These are phyloP conservation scores for Drosophila malerkotliana DNA, from an alignment of 1,140 invertebrate species.

Conservation along the genomic window DNA sequence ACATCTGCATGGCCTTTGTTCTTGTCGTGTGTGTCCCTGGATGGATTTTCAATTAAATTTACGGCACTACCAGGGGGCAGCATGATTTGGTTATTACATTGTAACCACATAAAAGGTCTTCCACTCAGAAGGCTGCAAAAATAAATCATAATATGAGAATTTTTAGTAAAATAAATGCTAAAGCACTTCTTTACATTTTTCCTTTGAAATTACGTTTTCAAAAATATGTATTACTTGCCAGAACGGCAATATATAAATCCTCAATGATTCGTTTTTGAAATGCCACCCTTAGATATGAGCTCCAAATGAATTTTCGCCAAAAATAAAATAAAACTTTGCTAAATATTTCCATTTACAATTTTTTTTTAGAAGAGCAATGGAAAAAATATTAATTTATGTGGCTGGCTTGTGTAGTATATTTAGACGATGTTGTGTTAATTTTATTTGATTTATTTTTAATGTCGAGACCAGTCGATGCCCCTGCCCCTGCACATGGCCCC, in stretches of 20 bases:
- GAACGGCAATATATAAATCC: background rate
- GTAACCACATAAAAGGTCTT: background rate
- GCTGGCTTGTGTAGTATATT: conserved; percentile 44
- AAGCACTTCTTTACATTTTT: no score
- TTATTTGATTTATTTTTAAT: conserved; percentile 81
- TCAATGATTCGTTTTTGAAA: conserved; percentile 3
- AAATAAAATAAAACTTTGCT: conserved; percentile 16
- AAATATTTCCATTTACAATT: conserved; percentile 42
- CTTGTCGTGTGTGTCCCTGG: conserved; percentile 40
- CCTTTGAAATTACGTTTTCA: background rate
- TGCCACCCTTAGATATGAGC: conserved; percentile 7
- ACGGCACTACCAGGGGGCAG: conserved; percentile 14
- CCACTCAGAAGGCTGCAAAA: background rate
- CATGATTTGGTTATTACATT: conserved; percentile 21
- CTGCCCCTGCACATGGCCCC: background rate
- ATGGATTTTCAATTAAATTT: conserved; percentile 49
- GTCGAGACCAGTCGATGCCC: conserved; percentile 39
- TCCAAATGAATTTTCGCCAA: background rate
- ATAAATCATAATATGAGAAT: no score
- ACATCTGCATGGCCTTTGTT: conserved; percentile 78
- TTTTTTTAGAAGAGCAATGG: conserved; percentile 7
- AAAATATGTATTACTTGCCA: conserved; percentile 6
- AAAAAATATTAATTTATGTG: conserved; percentile 72
- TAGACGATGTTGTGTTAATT: conserved; percentile 59
- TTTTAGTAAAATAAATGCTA: no score